Conservation (phyloP, 1,140 invertebrate genomes). For the Drosophila kepulauana region DNA sequence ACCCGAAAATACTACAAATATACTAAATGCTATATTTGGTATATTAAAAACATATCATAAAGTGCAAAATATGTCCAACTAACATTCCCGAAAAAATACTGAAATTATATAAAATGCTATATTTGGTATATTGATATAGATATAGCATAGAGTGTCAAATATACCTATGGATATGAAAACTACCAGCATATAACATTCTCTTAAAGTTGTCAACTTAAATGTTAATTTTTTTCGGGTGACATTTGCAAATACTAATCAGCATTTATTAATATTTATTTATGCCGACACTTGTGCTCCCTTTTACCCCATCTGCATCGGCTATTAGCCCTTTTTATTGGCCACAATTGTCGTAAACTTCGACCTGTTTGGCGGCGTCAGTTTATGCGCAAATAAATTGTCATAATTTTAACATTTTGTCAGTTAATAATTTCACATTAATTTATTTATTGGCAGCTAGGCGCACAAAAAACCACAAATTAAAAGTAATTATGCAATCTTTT, state of each 20-base stretch:
- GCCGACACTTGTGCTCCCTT: slow-evolving; percentile 37
- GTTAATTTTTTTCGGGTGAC: neutral
- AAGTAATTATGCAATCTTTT: slow-evolving; percentile 58
- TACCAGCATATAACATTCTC: neutral
- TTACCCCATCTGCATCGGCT: too few relatives aligned
- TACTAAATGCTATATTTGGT: too few relatives aligned
- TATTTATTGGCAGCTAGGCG: slow-evolving; percentile 52
- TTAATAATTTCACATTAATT: slow-evolving; percentile 78
- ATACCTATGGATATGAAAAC: too few relatives aligned
- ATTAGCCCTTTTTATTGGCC: slow-evolving; percentile 3
- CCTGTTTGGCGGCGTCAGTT: slow-evolving; percentile 25
- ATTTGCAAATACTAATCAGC: slow-evolving; percentile 22
- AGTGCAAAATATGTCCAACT: too few relatives aligned
- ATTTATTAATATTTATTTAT: slow-evolving; percentile 57
- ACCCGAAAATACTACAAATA: too few relatives aligned
- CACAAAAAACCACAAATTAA: slow-evolving; percentile 49
- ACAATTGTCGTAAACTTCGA: slow-evolving; percentile 37
- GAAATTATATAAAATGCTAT: too few relatives aligned
- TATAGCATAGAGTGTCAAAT: too few relatives aligned
- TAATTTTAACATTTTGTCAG: slow-evolving; percentile 68
- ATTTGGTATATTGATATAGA: too few relatives aligned
- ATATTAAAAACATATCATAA: too few relatives aligned
- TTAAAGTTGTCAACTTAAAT: slow-evolving; percentile 16
- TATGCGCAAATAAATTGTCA: slow-evolving; percentile 64
- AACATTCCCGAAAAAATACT: too few relatives aligned